A percentile compares a stretch with the other conserved stretches of the same genome.
Conservation (phyloP, 2,113 vertebrate genomes). For the Bombycilla garrulus region DNA sequence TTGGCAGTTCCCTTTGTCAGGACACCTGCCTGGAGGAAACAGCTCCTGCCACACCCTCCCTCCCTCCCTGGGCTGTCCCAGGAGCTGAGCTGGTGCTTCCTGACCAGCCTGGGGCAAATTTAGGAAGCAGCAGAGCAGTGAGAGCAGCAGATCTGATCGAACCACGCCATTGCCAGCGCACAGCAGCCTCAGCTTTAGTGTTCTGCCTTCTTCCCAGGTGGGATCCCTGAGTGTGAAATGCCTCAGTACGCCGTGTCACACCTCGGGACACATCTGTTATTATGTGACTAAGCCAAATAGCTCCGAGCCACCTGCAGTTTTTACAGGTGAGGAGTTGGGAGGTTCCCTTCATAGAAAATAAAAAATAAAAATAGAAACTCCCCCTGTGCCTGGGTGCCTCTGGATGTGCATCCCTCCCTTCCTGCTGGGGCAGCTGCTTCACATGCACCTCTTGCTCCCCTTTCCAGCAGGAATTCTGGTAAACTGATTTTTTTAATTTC, state of each 20-base stretch:
- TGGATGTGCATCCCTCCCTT: not conserved
- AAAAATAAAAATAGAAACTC: not conserved
- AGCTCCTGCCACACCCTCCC: not conserved
- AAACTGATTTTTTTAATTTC: too few species aligned
- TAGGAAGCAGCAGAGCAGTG: not conserved
- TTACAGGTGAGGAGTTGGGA: slow-evolving; percentile 84
- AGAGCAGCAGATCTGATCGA: not conserved
- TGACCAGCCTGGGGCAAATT: not conserved
- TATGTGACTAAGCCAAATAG: slow-evolving; percentile 89
- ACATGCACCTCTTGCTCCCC: not conserved
- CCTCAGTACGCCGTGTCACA: slow-evolving; percentile 94
- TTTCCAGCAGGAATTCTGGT: not conserved
- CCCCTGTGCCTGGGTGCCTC: not conserved
- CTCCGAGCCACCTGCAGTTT: slow-evolving; percentile 88
- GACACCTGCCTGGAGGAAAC: not conserved
- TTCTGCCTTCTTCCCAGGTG: slow-evolving; percentile 74
- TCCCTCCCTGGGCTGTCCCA: not conserved
- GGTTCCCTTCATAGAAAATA: not conserved
- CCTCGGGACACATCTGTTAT: slow-evolving; percentile 97
- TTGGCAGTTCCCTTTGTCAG: slow-evolving; percentile 9
- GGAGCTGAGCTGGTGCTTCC: not conserved
- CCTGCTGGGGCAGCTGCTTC: not conserved
- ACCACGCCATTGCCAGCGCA: not conserved
- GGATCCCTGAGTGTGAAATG: slow-evolving; percentile 92
- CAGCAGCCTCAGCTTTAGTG: slow-evolving; percentile 30